phyloP scores from a whole-genome alignment of 2,888 invertebrate species.

The Chrysomela aeneicollis region DNA sequence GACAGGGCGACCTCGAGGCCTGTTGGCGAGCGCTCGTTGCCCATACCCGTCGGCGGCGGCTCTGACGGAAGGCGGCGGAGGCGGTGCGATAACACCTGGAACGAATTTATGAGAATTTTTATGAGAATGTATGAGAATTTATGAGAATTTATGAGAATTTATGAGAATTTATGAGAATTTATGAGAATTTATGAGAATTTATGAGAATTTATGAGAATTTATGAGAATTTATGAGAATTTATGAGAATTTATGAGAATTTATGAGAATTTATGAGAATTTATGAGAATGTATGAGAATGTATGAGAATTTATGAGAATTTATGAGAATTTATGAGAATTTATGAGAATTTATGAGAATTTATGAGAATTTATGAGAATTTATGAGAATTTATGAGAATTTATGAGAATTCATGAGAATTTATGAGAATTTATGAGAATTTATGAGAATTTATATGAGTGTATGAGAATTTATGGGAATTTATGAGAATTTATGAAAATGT shows the following conservation, averaged over 20 bases:
- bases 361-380: no score
- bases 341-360: not conserved
- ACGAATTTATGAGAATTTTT: not conserved
- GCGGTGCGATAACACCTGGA: no score
- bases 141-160: no score
- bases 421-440: not conserved
- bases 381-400: no score
- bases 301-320: not conserved
- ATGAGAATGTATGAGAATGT: not conserved
- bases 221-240: not conserved
- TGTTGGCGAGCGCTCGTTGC: slow-evolving; percentile 49
- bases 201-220: no score
- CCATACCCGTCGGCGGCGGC: not conserved
- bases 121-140: not conserved
- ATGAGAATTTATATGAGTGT: no score
- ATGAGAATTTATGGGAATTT: not conserved
- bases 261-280: not conserved
- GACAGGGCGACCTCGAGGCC: slow-evolving; percentile 69
- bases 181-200: not conserved
- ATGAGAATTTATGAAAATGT: not conserved
- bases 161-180: not conserved
- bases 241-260: not conserved
- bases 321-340: not conserved
- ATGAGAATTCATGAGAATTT: not conserved
- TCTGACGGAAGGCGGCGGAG: no score